Conservation (phyloP, 2,797 vertebrate genomes). For the Melanotaenia parkinsoni region DNA sequence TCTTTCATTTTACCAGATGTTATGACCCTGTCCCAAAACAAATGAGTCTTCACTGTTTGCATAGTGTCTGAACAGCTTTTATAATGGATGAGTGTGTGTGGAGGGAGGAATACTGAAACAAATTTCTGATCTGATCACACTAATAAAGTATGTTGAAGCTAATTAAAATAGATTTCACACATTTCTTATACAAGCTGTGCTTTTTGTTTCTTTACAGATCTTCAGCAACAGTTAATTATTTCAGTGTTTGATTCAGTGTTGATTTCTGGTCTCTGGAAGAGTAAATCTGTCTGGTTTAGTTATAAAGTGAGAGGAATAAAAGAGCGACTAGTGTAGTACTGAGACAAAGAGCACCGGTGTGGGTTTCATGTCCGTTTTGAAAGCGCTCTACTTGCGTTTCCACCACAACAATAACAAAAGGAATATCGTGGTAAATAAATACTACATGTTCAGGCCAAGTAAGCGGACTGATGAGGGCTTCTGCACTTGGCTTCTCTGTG, state of each 20-base stretch:
- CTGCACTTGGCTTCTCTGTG: conserved; percentile 44
- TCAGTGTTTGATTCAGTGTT: conserved; percentile 9
- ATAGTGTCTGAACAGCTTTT: neutral
- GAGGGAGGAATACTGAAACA: neutral
- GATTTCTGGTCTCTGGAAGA: conserved; percentile 18
- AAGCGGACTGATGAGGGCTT: conserved; percentile 1
- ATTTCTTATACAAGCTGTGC: conserved; percentile 10
- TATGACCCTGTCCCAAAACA: neutral
- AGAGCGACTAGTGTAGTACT: neutral
- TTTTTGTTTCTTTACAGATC: conserved; percentile 7
- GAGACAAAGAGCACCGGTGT: conserved; percentile 35
- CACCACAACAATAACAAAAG: conserved; percentile 33
- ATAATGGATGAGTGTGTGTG: neutral
- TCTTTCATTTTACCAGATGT: neutral
- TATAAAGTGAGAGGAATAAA: conserved; percentile 14
- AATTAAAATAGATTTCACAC: conserved; percentile 20
- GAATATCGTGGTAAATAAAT: conserved; percentile 16
- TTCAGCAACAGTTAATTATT: conserved; percentile 15
- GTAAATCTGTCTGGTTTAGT: conserved; percentile 14
- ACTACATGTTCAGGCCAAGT: conserved; percentile 23
- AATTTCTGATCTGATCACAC: conserved; percentile 11
- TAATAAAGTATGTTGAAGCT: conserved; percentile 30
- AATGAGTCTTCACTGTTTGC: neutral
- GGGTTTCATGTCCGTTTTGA: conserved; percentile 6
- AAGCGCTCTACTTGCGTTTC: conserved; percentile 6